Percentiles rank a stretch among this genome's conserved stretches.
phyloP scores from a whole-genome alignment of 2,113 vertebrate species.

The Hiodon tergisus region DNA sequence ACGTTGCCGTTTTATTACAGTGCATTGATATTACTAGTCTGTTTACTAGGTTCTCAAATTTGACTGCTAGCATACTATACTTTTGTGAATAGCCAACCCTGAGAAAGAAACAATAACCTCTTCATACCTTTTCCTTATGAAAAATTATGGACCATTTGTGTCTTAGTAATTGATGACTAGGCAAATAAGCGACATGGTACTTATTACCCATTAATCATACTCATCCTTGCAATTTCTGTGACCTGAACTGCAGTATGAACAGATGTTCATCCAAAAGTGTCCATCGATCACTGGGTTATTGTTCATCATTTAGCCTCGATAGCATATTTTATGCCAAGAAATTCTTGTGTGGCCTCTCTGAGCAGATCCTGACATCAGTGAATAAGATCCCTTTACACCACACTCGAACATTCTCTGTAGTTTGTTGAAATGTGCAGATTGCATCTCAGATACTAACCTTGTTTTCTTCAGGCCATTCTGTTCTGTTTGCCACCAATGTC shows the following conservation, averaged over 20 bases:
- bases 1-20: too few species aligned
- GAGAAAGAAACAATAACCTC: neutral
- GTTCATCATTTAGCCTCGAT: conserved; percentile 6
- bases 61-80: neutral
- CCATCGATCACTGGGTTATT: neutral
- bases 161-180: neutral
- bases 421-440: too few species aligned
- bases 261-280: neutral
- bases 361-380: neutral
- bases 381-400: too few species aligned
- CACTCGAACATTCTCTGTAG: too few species aligned
- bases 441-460: too few species aligned
- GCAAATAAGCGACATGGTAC: too few species aligned
- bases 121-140: neutral
- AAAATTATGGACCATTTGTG: neutral
- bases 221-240: neutral
- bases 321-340: neutral
- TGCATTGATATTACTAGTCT: too few species aligned
- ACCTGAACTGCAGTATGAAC: neutral
- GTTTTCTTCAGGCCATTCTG: too few species aligned
- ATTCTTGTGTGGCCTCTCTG: neutral
- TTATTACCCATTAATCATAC: neutral
- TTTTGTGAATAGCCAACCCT: neutral
- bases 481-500: too few species aligned
- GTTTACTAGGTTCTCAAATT: neutral